Base-by-base conservation (phyloP, 2,113 vertebrate genomes). In the Hiodon alosoides region DNA sequence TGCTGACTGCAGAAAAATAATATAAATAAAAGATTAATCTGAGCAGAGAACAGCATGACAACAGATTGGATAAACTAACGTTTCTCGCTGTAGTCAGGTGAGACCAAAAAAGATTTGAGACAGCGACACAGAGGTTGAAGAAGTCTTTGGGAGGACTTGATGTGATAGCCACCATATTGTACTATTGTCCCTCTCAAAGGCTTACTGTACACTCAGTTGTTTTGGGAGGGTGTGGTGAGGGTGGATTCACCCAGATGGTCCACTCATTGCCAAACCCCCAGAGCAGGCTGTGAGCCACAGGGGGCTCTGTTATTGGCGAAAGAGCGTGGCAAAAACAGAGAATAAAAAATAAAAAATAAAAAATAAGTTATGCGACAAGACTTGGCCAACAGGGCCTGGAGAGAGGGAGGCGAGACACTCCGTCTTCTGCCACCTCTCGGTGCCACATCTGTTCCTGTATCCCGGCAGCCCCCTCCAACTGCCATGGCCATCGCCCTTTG, bases 401-500 rank as follows among this genome's bases (percentile, higher is more conserved):
- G 54, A 10, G 11, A n/a, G 61, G 3, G 3, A 16, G 57, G 9
- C 8, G 69, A 59, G 69, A 76, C 16, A 54, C 69, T 72, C 50
- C 72, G 58, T 64, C 74, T 57, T 46, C 75, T 76, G 71, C 68
- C 68, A 74, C 62, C 57, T 64, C 62, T 77, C 68, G 59, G 60
- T 77, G 75, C 54, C 77, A 83, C 82, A 83, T 83, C 80, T 81
- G 82, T 69, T 81, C 74, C 78, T 80, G 57, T 81, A 81, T 81
- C 80, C 71, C 57, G 71, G 78, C 69, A 52, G n/a, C 61, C 57
- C 69, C 65, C 47, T 68, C 53, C 58, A 65, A 66, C 66, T 50
- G 73, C 75, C 74, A 72, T n/a, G 68, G 72, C 67, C 72, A 74
- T 31, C 55, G 4, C 73, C 69, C 74, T 73, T 31, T 2, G 70